A percentile compares a stretch with the other conserved stretches of the same genome.
These are phyloP conservation scores for Nesoenas mayeri DNA, from an alignment of 2,113 vertebrate species.

Conservation along the genomic window DNA sequence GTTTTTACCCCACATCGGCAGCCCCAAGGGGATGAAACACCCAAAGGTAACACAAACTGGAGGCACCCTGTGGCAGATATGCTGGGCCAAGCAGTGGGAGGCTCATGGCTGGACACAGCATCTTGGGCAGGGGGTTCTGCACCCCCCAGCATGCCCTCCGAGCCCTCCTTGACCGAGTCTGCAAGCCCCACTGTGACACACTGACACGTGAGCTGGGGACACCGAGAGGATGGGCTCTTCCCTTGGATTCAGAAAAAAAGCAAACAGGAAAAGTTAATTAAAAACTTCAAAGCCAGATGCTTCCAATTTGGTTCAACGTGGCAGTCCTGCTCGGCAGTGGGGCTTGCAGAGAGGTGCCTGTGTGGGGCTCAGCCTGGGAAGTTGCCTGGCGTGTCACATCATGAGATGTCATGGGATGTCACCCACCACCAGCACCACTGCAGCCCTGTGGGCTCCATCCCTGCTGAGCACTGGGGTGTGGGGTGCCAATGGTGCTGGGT, in stretches of 20 bases:
- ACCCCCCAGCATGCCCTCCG: neutral
- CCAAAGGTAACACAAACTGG: neutral
- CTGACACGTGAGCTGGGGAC: neutral
- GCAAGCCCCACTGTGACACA: accelerated
- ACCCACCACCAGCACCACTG: neutral
- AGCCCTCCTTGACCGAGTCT: neutral
- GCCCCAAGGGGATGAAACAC: neutral
- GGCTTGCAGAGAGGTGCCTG: neutral
- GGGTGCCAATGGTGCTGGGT: neutral
- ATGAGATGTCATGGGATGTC: neutral
- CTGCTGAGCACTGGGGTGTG: neutral
- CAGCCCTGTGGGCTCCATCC: neutral
- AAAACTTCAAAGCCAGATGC: conserved; percentile 34
- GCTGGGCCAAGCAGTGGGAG: neutral
- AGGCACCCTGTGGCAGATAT: accelerated
- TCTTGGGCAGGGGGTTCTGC: neutral
- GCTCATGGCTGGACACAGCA: neutral
- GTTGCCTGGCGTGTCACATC: neutral
- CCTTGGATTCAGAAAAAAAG: neutral
- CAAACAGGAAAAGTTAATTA: neutral
- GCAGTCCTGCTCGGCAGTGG: accelerated
- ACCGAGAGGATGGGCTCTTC: neutral
- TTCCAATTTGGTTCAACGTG: neutral
- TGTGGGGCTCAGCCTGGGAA: neutral
- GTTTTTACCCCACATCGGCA: neutral